Conservation (phyloP, 1,140 invertebrate species). For the Nixonia krombeini region DNA sequence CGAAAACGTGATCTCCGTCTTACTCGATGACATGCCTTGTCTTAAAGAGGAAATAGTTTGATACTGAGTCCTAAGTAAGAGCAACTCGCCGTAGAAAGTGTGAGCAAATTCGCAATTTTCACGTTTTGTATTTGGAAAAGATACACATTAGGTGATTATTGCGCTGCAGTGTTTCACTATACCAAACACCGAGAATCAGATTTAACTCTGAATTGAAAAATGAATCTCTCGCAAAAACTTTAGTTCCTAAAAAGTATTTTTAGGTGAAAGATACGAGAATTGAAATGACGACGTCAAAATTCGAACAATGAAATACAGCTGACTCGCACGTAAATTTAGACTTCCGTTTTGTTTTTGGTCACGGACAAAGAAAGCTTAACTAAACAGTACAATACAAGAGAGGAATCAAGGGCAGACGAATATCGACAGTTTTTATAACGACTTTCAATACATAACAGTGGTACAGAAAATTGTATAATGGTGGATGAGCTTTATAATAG, state of each 20-base stretch:
- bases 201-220: neutral
- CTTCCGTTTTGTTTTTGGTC: neutral
- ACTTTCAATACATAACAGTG: neutral
- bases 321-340: neutral
- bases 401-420: neutral
- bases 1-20: conserved; percentile 20
- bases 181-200: neutral
- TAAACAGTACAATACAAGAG: neutral
- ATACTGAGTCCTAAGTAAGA: conserved; percentile 6
- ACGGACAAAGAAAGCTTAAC: neutral
- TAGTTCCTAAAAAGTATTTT: conserved; percentile 1
- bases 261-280: neutral
- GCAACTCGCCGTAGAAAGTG: neutral
- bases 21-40: conserved; percentile 40
- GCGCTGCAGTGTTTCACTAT: neutral
- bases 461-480: neutral
- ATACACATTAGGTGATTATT: too few species aligned
- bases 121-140: too few species aligned
- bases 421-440: neutral
- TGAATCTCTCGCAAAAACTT: neutral
- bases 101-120: too few species aligned
- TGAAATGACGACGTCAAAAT: neutral
- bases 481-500: neutral
- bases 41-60: conserved; percentile 60
- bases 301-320: neutral